Conservation (phyloP, 1,140 invertebrate species). For the Achroia grisella region DNA sequence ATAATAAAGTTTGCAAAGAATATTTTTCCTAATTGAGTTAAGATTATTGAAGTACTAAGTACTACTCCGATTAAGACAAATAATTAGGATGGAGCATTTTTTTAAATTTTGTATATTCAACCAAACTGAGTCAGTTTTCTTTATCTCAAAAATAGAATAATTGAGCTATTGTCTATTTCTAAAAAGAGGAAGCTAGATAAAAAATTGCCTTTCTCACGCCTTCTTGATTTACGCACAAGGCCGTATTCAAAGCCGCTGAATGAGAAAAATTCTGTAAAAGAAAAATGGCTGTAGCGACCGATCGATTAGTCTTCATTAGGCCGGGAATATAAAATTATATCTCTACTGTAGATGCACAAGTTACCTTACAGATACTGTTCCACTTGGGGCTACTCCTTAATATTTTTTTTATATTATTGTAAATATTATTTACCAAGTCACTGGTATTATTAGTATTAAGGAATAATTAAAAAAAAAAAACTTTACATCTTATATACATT, state of each 20-base stretch:
- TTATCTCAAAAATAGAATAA: slow-evolving; percentile 1
- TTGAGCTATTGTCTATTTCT: neutral
- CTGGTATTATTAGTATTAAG: too few relatives aligned
- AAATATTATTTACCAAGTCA: neutral
- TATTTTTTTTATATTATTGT: neutral
- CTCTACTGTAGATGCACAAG: slow-evolving; percentile 11
- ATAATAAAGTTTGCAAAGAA: neutral
- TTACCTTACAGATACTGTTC: slow-evolving; percentile 7
- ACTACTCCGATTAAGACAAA: too few relatives aligned
- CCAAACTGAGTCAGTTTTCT: neutral
- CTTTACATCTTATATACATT: too few relatives aligned
- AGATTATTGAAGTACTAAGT: too few relatives aligned
- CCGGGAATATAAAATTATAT: slow-evolving; percentile 23
- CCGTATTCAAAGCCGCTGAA: slow-evolving; percentile 9
- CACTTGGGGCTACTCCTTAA: neutral
- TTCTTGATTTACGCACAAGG: neutral
- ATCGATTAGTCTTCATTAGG: slow-evolving; percentile 28
- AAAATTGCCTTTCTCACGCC: slow-evolving; percentile 5
- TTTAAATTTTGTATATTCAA: neutral
- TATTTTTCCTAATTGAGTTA: neutral
- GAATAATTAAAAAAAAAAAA: too few relatives aligned
- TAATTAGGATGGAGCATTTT: too few relatives aligned
- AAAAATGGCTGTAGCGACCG: slow-evolving; percentile 6
- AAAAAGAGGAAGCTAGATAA: neutral
- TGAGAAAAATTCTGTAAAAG: slow-evolving; percentile 13